These are phyloP conservation scores for Gymnorhina tibicen DNA, from an alignment of 2,113 vertebrate genomes.

Conservation along the genomic window DNA sequence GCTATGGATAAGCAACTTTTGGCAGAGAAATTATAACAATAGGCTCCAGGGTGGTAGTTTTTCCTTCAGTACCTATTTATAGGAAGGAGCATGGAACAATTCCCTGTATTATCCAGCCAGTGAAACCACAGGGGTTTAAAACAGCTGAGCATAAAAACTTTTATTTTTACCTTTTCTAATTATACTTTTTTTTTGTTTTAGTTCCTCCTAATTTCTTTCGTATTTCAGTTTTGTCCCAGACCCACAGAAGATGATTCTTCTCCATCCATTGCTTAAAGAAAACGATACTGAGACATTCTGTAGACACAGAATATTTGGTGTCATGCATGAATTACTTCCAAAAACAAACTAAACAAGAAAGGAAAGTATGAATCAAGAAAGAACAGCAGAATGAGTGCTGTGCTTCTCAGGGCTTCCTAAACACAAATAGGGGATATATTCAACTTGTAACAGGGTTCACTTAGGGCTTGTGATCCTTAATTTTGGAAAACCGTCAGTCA, in stretches of 20 bases:
- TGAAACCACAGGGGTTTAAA: neutral
- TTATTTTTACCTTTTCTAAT: neutral
- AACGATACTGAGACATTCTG: neutral
- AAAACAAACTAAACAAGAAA: neutral
- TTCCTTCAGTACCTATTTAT: neutral
- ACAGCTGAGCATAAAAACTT: neutral
- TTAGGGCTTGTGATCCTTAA: neutral
- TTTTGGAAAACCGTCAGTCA: neutral
- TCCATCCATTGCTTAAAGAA: neutral
- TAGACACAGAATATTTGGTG: neutral
- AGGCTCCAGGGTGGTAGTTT: neutral
- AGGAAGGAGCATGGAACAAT: neutral
- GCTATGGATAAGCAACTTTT: neutral
- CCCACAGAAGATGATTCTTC: neutral
- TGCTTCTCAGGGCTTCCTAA: neutral
- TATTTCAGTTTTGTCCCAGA: neutral
- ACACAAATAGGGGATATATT: neutral
- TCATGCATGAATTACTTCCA: neutral
- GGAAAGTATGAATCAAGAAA: neutral
- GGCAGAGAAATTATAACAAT: neutral
- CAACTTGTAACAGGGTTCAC: neutral
- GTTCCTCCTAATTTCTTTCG: neutral
- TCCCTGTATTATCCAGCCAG: neutral
- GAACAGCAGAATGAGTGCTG: neutral
- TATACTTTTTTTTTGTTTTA: neutral